These are phyloP conservation scores for Rhinichthys klamathensis DNA, from an alignment of 2,113 vertebrate species.

Conservation along the genomic window DNA sequence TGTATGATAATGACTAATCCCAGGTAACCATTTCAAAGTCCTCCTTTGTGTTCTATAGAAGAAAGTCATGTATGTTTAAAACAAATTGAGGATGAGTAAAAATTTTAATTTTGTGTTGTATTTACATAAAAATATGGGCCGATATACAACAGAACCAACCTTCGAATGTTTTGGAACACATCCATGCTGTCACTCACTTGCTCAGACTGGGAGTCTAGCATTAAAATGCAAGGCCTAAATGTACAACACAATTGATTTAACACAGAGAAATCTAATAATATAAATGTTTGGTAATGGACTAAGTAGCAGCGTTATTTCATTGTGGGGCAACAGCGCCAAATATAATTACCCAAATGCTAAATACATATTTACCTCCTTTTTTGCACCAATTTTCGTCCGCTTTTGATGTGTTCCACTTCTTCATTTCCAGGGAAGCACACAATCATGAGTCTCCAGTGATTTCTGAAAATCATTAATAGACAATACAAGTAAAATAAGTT, in stretches of 20 bases:
- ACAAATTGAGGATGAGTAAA: no score
- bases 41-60: neutral
- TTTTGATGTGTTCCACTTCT: neutral
- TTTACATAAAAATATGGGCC: no score
- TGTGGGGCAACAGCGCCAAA: no score
- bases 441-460: neutral
- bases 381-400: neutral
- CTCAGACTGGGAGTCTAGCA: neutral
- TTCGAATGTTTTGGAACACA: neutral
- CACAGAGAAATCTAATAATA: neutral
- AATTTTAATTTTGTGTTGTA: no score
- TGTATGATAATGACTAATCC: no score
- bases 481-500: neutral
- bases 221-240: slow-evolving; percentile 1
- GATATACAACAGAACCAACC: neutral
- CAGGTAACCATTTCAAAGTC: neutral
- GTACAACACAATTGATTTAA: neutral
- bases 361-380: neutral
- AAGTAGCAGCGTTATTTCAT: no score
- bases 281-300: neutral
- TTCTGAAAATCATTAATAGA: neutral
- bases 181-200: neutral
- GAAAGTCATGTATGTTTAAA: no score
- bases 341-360: neutral
- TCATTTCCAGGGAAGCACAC: slow-evolving; percentile 14